Evolutionary conservation across 2,888 invertebrate species (phyloP).

Genomic region (Agonopterix alstromeriana): DNA sequence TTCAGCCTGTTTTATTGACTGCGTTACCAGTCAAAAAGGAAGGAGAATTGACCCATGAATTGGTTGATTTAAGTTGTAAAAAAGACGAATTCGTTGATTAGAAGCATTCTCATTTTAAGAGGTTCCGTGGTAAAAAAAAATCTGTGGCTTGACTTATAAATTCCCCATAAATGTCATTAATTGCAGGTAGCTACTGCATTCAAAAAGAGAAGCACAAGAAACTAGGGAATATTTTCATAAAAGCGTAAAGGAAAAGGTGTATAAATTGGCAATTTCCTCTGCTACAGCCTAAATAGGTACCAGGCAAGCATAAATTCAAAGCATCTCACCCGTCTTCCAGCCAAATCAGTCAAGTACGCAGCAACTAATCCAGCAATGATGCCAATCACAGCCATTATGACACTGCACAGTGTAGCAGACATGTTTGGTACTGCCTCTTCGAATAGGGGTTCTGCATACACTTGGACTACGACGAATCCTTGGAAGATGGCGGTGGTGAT

Average conservation of each 20-base stretch:
- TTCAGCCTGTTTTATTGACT: background rate
- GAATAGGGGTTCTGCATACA: slow-evolving; percentile 53
- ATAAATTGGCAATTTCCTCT: too few species aligned
- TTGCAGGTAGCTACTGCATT: too few species aligned
- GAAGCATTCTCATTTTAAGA: too few species aligned
- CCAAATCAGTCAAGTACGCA: slow-evolving; percentile 41
- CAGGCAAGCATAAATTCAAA: slow-evolving; percentile 2
- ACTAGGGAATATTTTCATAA: too few species aligned
- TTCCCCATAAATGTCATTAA: too few species aligned
- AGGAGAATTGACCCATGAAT: background rate
- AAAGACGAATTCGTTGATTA: too few species aligned
- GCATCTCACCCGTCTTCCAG: slow-evolving; percentile 45
- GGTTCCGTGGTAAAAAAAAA: too few species aligned
- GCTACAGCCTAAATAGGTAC: background rate
- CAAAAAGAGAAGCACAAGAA: too few species aligned
- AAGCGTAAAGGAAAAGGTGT: too few species aligned
- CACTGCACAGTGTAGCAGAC: slow-evolving; percentile 39
- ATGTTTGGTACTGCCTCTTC: slow-evolving; percentile 38
- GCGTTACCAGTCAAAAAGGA: background rate
- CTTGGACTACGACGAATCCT: slow-evolving; percentile 48
- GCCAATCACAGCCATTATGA: slow-evolving; percentile 32
- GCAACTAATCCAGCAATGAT: slow-evolving; percentile 34
- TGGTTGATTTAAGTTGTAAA: background rate
- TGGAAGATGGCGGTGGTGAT: slow-evolving; percentile 44
- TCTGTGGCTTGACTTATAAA: too few species aligned